Conservation (phyloP, 2,797 vertebrate genomes). For the Schizothorax lantsangensis region DNA sequence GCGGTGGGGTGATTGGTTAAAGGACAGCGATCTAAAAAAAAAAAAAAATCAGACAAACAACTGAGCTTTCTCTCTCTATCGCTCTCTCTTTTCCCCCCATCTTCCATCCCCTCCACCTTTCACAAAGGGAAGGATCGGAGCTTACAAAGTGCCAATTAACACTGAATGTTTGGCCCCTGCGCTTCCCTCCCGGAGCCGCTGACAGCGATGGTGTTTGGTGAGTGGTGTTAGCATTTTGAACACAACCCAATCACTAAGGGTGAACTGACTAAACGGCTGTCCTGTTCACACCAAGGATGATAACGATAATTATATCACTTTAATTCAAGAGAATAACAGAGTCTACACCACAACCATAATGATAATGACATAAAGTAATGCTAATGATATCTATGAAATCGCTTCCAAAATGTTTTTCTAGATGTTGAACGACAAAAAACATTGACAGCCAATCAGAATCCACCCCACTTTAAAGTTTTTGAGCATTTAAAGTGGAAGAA, state of each 20-base stretch:
- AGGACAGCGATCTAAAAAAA: not conserved
- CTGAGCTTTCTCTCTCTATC: not conserved
- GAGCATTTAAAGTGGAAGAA: too few species aligned
- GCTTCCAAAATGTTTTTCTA: not conserved
- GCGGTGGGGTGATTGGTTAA: not conserved
- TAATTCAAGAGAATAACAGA: not conserved
- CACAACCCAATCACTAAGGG: not conserved
- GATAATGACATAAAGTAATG: not conserved
- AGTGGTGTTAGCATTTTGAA: not conserved
- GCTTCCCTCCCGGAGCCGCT: too few species aligned
- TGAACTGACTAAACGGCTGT: not conserved
- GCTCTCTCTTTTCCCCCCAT: too few species aligned
- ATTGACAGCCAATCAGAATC: not conserved
- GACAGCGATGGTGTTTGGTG: not conserved
- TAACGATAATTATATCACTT: not conserved
- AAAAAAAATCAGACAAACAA: constrained; percentile 41
- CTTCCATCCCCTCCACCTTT: too few species aligned
- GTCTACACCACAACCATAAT: not conserved
- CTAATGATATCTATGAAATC: not conserved
- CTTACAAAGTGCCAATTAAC: too few species aligned
- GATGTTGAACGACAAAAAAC: not conserved
- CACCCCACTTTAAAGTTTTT: not conserved
- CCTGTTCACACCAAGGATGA: not conserved
- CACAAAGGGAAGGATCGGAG: too few species aligned
- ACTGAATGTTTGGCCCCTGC: too few species aligned